Evolutionary conservation across 2,113 vertebrate genomes (phyloP).

Genomic region (Festucalex cinctus): DNA sequence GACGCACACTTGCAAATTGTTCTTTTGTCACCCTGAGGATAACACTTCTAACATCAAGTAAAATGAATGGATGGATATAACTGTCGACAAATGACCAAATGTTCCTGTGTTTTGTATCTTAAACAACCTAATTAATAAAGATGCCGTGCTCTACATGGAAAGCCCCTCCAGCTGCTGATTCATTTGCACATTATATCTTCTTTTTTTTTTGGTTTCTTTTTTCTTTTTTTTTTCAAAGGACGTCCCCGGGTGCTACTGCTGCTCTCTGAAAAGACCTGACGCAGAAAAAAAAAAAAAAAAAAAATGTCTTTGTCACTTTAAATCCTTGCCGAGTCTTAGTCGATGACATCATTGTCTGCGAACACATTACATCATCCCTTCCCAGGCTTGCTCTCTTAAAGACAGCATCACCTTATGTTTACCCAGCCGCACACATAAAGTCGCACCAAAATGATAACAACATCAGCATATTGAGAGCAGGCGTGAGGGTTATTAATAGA

Average conservation of each 20-base stretch:
- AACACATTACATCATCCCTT: slow-evolving; percentile 82
- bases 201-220: background rate
- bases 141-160: slow-evolving; percentile 11
- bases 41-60: slow-evolving; percentile 31
- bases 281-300: slow-evolving; percentile 26
- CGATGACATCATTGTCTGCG: slow-evolving; percentile 81
- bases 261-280: slow-evolving; percentile 47
- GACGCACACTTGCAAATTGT: no score
- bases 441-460: slow-evolving; percentile 36
- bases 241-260: slow-evolving; percentile 37
- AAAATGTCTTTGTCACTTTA: slow-evolving; percentile 73
- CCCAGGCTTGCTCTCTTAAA: slow-evolving; percentile 70
- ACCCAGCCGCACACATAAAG: slow-evolving; percentile 40
- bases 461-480: slow-evolving; percentile 42
- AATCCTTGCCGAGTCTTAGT: slow-evolving; percentile 68
- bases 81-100: slow-evolving; percentile 26
- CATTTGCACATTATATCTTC: slow-evolving; percentile 11
- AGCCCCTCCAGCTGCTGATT: slow-evolving; percentile 8
- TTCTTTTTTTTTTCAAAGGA: slow-evolving; percentile 7
- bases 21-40: slow-evolving; percentile 8
- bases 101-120: slow-evolving; percentile 49
- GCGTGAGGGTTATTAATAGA: slow-evolving; percentile 8
- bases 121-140: slow-evolving; percentile 55
- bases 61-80: slow-evolving; percentile 17
- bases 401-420: slow-evolving; percentile 69